Base-by-base conservation (phyloP, 2,888 invertebrate genomes). In the Autographa pulchrina region DNA sequence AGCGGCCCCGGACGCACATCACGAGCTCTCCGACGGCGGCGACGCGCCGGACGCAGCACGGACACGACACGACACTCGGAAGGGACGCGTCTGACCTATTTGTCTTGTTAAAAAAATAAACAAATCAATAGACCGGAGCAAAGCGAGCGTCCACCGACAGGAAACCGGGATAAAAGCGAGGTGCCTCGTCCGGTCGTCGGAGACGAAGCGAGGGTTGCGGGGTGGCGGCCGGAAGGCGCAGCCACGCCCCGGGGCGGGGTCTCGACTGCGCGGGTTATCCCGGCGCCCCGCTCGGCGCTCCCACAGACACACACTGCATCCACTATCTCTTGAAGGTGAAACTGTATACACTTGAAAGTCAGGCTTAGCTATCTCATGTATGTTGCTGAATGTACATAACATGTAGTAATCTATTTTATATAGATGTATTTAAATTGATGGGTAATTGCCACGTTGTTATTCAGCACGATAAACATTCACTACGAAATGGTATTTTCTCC, bases 141-240 rank as follows among this genome's bases (percentile, higher is more conserved):
- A 93, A 89, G 92, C 95, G 93, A 91, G 95, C 93, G 95, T 92
- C 91, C 92, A 91, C 90, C 93, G 93, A 95, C 95, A 95, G 95
- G 95, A 96, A 95, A 89, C 95, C 90, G 91, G 92, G 92, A 95
- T 96, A 96, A 96, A 95, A 94, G 94, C 92, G 93, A 93, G 90
- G 89, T 87, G 89, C 87, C 85, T 80, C 89, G 90, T 90, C 90
- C 91, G 90, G 90, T 89, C 89, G 87, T 72, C 56, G 82, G 81
- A 85, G 85, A 85, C 78, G 83, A 67, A 84, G 84, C 68, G 74
- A 80, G 78, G 78, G 84, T 65, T 75, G 78, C 76, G 79, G 82
- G 79, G 84, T 82, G 84, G 79, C 74, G 64, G 77, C 76, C 77
- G 81, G 77, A 75, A 75, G 72, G 73, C 70, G 73, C 71, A 54